phyloP scores from a whole-genome alignment of 2,888 invertebrate species.

The Cephus spinipes region DNA sequence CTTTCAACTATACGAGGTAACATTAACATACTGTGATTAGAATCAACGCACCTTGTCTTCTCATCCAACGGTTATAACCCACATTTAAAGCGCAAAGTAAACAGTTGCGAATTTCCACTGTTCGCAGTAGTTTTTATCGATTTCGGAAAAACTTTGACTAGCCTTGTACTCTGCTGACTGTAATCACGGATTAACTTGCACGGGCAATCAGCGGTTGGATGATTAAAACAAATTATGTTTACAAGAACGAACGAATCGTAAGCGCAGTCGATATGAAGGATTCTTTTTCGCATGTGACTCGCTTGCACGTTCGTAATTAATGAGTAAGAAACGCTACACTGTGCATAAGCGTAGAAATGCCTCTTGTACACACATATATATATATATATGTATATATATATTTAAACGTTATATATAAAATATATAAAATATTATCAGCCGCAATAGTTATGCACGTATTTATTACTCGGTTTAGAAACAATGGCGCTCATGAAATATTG shows the following conservation, averaged over 20 bases:
- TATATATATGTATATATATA: too few species aligned
- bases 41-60: not conserved
- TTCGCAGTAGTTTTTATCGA: not conserved
- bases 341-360: not conserved
- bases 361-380: not conserved
- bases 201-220: slow-evolving; percentile 26
- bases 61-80: not conserved
- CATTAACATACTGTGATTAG: not conserved
- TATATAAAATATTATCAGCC: not conserved
- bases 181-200: slow-evolving; percentile 8
- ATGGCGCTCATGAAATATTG: not conserved
- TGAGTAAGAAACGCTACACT: not conserved
- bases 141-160: not conserved
- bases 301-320: not conserved
- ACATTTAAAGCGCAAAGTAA: not conserved
- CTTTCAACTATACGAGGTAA: not conserved
- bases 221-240: slow-evolving; percentile 50
- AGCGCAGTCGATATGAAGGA: not conserved
- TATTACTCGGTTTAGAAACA: not conserved
- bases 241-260: slow-evolving; percentile 29
- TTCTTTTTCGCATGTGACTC: slow-evolving; percentile 21
- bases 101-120: not conserved
- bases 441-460: not conserved
- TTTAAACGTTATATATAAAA: not conserved
- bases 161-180: not conserved